phyloP scores from a whole-genome alignment of 35 echinoderm and acorn worm species.

The Holothuria glaberrima region DNA sequence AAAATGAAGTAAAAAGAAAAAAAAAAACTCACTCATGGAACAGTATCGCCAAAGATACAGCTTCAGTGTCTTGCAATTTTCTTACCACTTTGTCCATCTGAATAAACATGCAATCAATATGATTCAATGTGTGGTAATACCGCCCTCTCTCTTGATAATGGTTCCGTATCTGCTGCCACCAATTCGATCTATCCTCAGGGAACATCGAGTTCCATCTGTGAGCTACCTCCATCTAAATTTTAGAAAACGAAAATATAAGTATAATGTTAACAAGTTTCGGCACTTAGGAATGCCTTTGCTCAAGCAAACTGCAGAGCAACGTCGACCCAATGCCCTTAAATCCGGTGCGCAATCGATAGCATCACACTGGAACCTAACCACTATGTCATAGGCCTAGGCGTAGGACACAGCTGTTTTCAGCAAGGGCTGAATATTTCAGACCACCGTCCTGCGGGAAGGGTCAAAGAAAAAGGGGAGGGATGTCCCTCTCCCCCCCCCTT shows the following conservation, averaged over 20 bases:
- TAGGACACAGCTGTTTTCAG: too few relatives aligned
- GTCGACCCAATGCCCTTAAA: too few relatives aligned
- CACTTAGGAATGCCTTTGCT: too few relatives aligned
- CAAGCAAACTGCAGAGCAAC: too few relatives aligned
- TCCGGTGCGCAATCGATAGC: too few relatives aligned
- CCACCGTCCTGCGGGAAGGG: too few relatives aligned
- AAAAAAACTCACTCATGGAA: constrained; percentile 5
- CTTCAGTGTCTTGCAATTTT: constrained; percentile 22
- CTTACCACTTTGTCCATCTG: constrained; percentile 14
- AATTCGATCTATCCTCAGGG: not conserved
- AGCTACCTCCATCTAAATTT: not conserved
- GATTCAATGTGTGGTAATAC: constrained; percentile 25
- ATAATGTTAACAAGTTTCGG: not conserved
- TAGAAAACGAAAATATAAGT: not conserved
- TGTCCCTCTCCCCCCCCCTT: too few relatives aligned
- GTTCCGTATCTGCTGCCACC: not conserved
- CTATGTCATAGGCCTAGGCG: too few relatives aligned
- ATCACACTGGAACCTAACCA: too few relatives aligned
- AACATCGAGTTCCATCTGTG: constrained; percentile 3
- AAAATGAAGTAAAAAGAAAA: too few relatives aligned
- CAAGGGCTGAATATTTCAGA: too few relatives aligned
- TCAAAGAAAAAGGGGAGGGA: too few relatives aligned
- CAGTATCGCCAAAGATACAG: not conserved
- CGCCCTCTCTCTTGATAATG: not conserved
- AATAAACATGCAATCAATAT: constrained; percentile 16